Evolutionary conservation across 1,140 invertebrate species (phyloP).

Genomic region (Nautilus pompilius): DNA sequence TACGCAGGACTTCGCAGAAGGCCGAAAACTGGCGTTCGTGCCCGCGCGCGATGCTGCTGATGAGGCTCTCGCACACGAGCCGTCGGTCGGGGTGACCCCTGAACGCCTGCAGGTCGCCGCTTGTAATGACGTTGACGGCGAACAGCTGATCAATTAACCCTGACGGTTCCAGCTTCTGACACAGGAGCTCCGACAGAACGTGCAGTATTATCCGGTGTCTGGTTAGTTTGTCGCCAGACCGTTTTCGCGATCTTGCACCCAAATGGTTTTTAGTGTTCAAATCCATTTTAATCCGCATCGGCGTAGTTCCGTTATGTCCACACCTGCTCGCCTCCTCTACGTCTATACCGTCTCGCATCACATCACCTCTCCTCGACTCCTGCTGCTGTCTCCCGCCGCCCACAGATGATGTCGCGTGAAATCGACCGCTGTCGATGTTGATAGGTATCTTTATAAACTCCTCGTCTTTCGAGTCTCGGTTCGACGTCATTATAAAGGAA

Average conservation of each 20-base stretch:
- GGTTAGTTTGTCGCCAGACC: conserved; percentile 26
- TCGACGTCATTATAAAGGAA: conserved; percentile 20
- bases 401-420: not conserved
- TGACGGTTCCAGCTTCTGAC: conserved; percentile 39
- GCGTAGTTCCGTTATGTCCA: not conserved
- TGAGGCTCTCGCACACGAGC: conserved; percentile 38
- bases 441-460: conserved; percentile 1
- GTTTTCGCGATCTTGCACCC: no score
- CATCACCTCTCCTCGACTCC: not conserved
- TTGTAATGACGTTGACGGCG: conserved; percentile 22
- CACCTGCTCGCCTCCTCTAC: not conserved
- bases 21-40: conserved; percentile 21
- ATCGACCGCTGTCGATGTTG: not conserved
- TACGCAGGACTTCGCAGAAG: conserved; percentile 38
- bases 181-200: conserved; percentile 36
- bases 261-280: not conserved
- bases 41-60: conserved; percentile 30
- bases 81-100: conserved; percentile 34
- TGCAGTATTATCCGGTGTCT: conserved; percentile 38
- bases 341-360: not conserved
- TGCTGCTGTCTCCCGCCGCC: not conserved
- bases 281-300: conserved; percentile 2
- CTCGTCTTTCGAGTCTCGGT: not conserved
- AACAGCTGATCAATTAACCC: conserved; percentile 32
- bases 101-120: conserved; percentile 30